Evolutionary conservation across 2,113 vertebrate species (phyloP).

Genomic region (Podiceps cristatus): DNA sequence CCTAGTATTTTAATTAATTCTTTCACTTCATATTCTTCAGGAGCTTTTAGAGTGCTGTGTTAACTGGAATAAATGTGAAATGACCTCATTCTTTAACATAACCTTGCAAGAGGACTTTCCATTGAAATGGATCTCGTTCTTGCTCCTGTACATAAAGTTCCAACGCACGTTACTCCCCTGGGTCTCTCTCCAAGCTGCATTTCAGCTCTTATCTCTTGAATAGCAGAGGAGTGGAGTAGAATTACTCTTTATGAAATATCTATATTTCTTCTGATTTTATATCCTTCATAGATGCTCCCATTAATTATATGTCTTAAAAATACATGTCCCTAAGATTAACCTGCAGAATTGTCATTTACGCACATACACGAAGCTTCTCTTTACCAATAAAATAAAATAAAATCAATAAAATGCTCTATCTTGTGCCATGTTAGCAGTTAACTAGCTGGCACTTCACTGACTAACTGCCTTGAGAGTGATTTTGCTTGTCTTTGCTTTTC

Average conservation of each 20-base stretch:
- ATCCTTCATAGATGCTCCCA: neutral
- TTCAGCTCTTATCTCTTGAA: constrained; percentile 38
- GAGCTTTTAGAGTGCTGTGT: neutral
- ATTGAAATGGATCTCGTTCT: neutral
- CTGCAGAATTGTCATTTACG: neutral
- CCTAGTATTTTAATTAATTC: constrained; percentile 14
- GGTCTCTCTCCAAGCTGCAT: neutral
- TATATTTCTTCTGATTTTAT: constrained; percentile 20
- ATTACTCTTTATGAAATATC: neutral
- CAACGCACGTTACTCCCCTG: neutral
- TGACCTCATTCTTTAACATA: constrained; percentile 23
- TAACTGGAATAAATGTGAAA: constrained; percentile 14
- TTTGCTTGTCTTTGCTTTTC: constrained; percentile 7
- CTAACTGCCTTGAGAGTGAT: neutral
- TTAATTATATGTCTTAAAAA: constrained; percentile 18
- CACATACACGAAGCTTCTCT: neutral
- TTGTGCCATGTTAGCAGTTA: neutral
- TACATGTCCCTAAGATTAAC: neutral
- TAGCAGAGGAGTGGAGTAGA: neutral
- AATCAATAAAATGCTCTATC: neutral
- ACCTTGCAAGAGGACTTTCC: constrained; percentile 31
- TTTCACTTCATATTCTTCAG: neutral
- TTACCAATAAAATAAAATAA: neutral
- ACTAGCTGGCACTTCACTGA: neutral
- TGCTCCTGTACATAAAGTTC: constrained; percentile 23